Conservation (phyloP, 2,113 vertebrate species). For the Pteropus alecto region DNA sequence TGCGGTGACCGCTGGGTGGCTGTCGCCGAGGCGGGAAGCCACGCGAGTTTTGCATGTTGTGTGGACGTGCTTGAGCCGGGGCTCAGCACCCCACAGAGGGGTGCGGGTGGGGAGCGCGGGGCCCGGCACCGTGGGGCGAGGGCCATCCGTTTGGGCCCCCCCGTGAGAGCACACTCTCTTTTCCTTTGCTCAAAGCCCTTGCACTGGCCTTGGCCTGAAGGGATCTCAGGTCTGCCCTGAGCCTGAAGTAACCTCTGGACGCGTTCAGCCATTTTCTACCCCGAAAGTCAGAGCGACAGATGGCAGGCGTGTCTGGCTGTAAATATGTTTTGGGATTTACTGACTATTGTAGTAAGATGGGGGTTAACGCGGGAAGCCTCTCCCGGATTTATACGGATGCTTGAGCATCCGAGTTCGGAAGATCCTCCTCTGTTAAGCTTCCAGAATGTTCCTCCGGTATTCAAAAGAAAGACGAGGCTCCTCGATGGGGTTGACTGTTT, state of each 20-base stretch:
- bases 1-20: background rate
- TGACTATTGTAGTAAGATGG: background rate
- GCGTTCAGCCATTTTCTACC: background rate
- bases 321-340: background rate
- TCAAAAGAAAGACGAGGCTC: background rate
- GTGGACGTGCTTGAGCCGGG: background rate
- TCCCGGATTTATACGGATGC: background rate
- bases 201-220: fast-evolving
- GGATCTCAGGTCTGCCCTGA: background rate
- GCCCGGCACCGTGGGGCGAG: too few relatives aligned
- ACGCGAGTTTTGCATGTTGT: too few relatives aligned
- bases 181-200: background rate
- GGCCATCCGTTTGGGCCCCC: background rate
- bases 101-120: too few relatives aligned
- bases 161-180: fast-evolving
- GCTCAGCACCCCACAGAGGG: background rate
- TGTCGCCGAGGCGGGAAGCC: background rate
- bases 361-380: background rate
- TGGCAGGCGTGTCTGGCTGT: background rate
- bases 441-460: background rate
- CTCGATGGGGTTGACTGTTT: background rate
- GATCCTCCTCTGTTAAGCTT: background rate
- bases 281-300: background rate
- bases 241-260: background rate
- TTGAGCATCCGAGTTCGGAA: background rate